Evolutionary conservation across 2,113 vertebrate species (phyloP).

Genomic region (Smithornis capensis): DNA sequence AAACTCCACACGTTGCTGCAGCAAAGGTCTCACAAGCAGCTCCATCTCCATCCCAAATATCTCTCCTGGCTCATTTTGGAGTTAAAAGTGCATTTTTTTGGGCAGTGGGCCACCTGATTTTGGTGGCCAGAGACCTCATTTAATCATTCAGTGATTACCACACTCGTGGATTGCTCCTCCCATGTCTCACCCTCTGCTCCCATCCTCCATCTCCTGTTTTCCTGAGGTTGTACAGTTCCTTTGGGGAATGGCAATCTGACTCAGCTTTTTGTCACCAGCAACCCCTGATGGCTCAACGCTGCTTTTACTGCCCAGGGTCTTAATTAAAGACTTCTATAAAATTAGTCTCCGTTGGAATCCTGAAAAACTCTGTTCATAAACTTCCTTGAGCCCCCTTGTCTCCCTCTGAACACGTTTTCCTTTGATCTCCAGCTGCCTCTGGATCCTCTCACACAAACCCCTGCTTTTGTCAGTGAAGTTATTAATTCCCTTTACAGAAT

Average conservation of each 20-base stretch:
- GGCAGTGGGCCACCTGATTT: neutral
- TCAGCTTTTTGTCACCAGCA: neutral
- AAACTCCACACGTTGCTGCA: fast-evolving
- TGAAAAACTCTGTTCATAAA: neutral
- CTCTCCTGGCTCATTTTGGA: neutral
- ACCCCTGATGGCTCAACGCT: neutral
- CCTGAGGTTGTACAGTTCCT: neutral
- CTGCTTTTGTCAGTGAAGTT: neutral
- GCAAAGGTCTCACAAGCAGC: neutral
- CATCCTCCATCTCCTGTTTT: neutral
- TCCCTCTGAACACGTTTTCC: neutral
- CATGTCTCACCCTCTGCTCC: neutral
- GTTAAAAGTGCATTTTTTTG: fast-evolving
- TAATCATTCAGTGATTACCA: neutral
- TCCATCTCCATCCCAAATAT: neutral
- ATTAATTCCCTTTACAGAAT: neutral
- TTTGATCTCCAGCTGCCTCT: neutral
- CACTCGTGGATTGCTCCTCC: neutral
- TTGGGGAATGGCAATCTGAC: neutral
- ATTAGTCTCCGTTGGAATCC: neutral
- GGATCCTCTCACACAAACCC: neutral
- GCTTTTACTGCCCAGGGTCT: neutral
- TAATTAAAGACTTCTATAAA: neutral
- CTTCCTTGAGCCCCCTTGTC: neutral
- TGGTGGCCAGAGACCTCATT: neutral